phyloP scores from a whole-genome alignment of 2,888 invertebrate species.

The Acleris sparsana region DNA sequence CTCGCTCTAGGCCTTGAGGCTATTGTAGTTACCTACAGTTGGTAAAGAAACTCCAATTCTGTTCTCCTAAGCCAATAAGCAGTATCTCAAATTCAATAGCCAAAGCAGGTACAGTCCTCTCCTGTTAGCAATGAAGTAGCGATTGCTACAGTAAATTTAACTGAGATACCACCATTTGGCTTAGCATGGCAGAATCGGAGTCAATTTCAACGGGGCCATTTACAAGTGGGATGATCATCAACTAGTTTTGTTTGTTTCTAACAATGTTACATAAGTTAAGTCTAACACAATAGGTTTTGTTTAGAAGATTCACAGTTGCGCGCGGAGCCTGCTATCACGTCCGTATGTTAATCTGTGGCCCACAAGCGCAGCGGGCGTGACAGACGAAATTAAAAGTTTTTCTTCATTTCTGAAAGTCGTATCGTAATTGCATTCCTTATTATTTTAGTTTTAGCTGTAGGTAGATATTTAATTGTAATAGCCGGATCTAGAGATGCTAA shows the following conservation, averaged over 20 bases:
- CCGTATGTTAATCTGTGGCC: constrained; percentile 62
- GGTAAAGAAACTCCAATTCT: too few relatives aligned
- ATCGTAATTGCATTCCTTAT: constrained; percentile 28
- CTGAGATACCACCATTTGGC: too few relatives aligned
- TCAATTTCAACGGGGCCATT: background rate
- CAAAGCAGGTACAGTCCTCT: too few relatives aligned
- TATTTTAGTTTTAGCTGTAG: constrained; percentile 24
- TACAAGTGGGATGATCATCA: constrained; percentile 10
- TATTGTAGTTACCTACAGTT: background rate
- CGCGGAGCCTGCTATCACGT: constrained; percentile 43
- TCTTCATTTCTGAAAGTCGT: constrained; percentile 32
- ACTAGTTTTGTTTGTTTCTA: constrained; percentile 7
- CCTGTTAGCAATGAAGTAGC: too few relatives aligned
- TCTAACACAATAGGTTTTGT: constrained; percentile 52
- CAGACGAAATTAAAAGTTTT: constrained; percentile 55
- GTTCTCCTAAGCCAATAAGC: too few relatives aligned
- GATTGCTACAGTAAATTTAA: too few relatives aligned
- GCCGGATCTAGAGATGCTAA: constrained; percentile 10
- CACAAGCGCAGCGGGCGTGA: constrained; percentile 61
- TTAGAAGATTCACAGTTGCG: constrained; percentile 52
- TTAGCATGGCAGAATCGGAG: too few relatives aligned
- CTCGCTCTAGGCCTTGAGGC: too few relatives aligned
- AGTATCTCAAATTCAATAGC: too few relatives aligned
- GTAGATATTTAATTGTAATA: constrained; percentile 17
- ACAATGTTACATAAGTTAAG: constrained; percentile 52